These are phyloP conservation scores for Parnassius mnemosyne DNA, from an alignment of 2,888 invertebrate species.

Conservation along the genomic window DNA sequence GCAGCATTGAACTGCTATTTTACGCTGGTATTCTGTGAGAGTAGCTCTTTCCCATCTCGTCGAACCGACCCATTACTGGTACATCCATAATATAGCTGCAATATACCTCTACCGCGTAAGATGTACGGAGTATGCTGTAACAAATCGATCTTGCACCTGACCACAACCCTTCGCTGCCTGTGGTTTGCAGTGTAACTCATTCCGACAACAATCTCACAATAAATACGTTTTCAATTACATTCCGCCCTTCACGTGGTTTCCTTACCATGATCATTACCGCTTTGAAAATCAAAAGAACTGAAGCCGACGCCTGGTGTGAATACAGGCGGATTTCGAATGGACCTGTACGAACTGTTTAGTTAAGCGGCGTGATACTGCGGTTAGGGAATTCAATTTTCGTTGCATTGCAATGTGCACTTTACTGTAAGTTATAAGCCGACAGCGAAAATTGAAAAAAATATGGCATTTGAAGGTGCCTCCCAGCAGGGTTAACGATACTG, in stretches of 20 bases:
- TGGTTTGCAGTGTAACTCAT: neutral
- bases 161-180: slow-evolving; percentile 3
- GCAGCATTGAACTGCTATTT: no score
- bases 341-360: slow-evolving; percentile 7
- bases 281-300: neutral
- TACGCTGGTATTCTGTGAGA: no score
- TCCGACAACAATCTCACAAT: slow-evolving; percentile 21
- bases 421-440: neutral
- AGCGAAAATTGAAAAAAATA: neutral
- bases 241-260: neutral
- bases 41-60: no score
- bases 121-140: neutral
- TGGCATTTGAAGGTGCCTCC: no score
- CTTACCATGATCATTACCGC: neutral
- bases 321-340: slow-evolving; percentile 5
- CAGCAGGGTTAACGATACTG: no score
- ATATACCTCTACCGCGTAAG: no score
- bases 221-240: slow-evolving; percentile 33
- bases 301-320: neutral
- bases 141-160: slow-evolving; percentile 2
- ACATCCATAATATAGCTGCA: no score
- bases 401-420: neutral
- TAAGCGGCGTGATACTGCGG: slow-evolving; percentile 26
- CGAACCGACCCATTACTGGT: no score
- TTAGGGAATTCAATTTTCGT: slow-evolving; percentile 31